These are phyloP conservation scores for Melinaea marsaeus DNA, from an alignment of 2,888 invertebrate species.

Conservation along the genomic window DNA sequence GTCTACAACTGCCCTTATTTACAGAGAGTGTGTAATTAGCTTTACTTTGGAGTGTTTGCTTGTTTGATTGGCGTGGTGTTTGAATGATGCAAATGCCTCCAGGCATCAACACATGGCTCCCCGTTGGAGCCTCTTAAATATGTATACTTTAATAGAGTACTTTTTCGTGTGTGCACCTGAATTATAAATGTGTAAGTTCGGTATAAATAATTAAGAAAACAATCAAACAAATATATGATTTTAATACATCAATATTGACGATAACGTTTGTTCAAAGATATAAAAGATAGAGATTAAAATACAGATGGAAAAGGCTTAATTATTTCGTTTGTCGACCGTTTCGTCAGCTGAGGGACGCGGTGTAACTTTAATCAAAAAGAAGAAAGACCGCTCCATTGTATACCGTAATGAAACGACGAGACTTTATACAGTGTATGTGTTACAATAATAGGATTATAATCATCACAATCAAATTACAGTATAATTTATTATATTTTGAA, in stretches of 20 bases:
- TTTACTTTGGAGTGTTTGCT: constrained; percentile 25
- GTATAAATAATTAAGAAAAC: too few species aligned
- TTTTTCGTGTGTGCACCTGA: neutral
- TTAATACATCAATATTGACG: neutral
- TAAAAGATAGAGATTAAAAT: neutral
- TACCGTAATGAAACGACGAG: constrained; percentile 6
- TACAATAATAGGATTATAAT: constrained; percentile 1
- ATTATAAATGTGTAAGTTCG: neutral
- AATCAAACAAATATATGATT: neutral
- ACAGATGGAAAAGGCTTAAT: constrained; percentile 2
- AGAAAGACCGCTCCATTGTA: constrained; percentile 3
- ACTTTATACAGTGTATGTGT: neutral
- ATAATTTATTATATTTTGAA: neutral
- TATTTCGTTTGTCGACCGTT: constrained; percentile 3
- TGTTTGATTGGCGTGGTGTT: constrained; percentile 20
- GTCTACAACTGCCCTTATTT: constrained; percentile 16
- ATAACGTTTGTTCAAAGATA: neutral
- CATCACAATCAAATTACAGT: neutral
- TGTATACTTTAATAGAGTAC: neutral
- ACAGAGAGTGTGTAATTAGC: constrained; percentile 22
- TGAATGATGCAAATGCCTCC: constrained; percentile 18
- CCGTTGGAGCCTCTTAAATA: constrained; percentile 18
- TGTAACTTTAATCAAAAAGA: constrained; percentile 8
- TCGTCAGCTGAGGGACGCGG: neutral
- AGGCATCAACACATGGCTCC: constrained; percentile 15